Evolutionary conservation across 1,140 invertebrate genomes (phyloP), one percentile per base, ranked within the genome.

Genomic region (Drosophila takahashii): DNA sequence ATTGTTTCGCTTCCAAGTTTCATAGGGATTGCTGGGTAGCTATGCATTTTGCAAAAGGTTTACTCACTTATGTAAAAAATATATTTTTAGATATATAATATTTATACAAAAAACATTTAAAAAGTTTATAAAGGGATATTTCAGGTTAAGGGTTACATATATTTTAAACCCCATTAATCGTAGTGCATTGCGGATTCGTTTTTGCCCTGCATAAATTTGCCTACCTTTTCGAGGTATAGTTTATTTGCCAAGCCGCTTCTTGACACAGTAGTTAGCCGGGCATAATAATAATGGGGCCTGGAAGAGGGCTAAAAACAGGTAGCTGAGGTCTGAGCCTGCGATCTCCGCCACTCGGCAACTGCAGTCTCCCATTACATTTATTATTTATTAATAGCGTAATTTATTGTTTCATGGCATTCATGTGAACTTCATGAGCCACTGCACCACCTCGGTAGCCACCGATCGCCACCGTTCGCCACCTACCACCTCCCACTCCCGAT

Each of bases 341-440:
- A 29, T 16, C 39, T 22, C 34, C 32, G 54, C 45, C 37, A 42
- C 54, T 52, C 75, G 64, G 70, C 84, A 81, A 75, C 77, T 70
- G 75, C 70, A 77, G 77, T 75, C 71, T 91, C 76, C 83, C 81
- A 91, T 91, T 91, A 86, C 90, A 85, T 90, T 91, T 91, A 91
- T 91, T 91, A 91, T 91, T 91, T 91, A 91, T 91, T 91, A 91
- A 91, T 91, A 91, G 90, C 81, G 76, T 91, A 91, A 91, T 91
- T 91, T 91, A 91, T 91, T 91, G 89, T 91, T 91, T 91, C 89
- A 86, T 91, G 90, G 90, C 79, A 85, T 91, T 91, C 89, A 91
- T 90, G 84, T 91, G 90, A 91, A 91, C 90, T 87, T 78, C 83
- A 77, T 77, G 69, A 70, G 69, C 45, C 47, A 32, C 64, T 58